phyloP scores from a whole-genome alignment of 2,888 invertebrate species.

The Tortrix viridana region DNA sequence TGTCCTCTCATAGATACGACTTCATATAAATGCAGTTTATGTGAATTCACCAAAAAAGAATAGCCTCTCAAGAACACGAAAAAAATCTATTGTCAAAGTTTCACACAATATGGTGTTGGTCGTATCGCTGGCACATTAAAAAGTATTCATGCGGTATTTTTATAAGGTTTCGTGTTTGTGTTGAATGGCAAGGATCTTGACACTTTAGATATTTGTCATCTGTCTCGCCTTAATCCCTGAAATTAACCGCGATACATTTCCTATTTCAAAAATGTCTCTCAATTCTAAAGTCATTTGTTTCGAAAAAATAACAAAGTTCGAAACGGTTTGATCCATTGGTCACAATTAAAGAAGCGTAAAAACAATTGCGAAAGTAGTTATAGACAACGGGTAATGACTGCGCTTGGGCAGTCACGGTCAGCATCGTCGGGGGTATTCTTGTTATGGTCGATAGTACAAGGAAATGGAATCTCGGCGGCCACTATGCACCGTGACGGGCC shows the following conservation, averaged over 20 bases:
- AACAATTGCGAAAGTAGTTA: constrained; percentile 78
- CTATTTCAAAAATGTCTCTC: not conserved
- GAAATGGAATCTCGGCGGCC: constrained; percentile 39
- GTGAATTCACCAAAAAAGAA: constrained; percentile 75
- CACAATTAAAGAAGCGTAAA: constrained; percentile 71
- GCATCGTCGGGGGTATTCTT: constrained; percentile 58
- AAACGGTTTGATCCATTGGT: constrained; percentile 58
- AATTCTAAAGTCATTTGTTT: constrained; percentile 24
- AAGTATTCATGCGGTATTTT: constrained; percentile 83
- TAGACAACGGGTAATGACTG: constrained; percentile 64
- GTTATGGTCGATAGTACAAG: constrained; percentile 62
- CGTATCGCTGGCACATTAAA: constrained; percentile 84
- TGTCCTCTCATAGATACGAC: constrained; percentile 75
- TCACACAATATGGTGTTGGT: constrained; percentile 74
- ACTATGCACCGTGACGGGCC: constrained; percentile 42
- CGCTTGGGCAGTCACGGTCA: constrained; percentile 62
- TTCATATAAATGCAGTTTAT: constrained; percentile 83
- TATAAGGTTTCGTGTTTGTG: constrained; percentile 71
- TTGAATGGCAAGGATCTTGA: constrained; percentile 71
- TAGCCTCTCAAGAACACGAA: constrained; percentile 75
- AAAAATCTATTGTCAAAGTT: constrained; percentile 74
- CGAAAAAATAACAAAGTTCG: constrained; percentile 49
- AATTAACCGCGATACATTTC: constrained; percentile 48
- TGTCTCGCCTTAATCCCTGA: constrained; percentile 51
- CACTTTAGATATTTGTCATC: constrained; percentile 73